Percentiles rank a stretch among this genome's conserved stretches.
These are phyloP conservation scores for Halictus quadricinctus DNA, from an alignment of 2,888 invertebrate genomes.

Conservation along the genomic window DNA sequence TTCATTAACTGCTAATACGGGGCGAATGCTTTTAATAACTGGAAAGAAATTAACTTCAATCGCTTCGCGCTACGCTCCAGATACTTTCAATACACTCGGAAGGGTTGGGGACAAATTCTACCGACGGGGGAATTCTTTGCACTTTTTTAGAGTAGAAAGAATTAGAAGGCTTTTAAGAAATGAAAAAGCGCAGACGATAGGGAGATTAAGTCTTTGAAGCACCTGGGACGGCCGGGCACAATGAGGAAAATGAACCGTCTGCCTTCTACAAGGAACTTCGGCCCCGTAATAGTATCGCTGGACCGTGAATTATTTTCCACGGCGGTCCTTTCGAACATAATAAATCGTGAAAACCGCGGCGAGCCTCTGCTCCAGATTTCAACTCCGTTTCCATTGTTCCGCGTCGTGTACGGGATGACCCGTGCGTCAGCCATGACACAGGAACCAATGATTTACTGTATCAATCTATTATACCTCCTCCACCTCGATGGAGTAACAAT, in stretches of 20 bases:
- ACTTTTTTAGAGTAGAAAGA: conserved; percentile 28
- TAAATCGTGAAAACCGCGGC: conserved; percentile 9
- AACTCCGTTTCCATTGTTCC: background rate
- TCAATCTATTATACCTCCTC: background rate
- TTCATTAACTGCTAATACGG: background rate
- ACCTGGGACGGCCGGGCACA: conserved; percentile 35
- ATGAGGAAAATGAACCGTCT: conserved; percentile 20
- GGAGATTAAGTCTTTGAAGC: conserved; percentile 23
- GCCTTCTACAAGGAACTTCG: background rate
- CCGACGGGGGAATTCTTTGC: background rate
- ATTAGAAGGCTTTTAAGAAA: conserved; percentile 34
- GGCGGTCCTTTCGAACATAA: conserved; percentile 1
- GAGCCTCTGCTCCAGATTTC: conserved; percentile 7
- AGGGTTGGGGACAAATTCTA: background rate
- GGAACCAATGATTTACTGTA: background rate
- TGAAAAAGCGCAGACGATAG: conserved; percentile 30
- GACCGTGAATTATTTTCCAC: conserved; percentile 4
- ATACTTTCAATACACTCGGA: conserved; percentile 19
- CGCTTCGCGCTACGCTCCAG: conserved; percentile 19
- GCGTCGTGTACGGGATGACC: background rate
- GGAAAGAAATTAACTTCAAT: conserved; percentile 7
- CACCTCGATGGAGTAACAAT: too few relatives aligned
- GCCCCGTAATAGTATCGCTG: conserved; percentile 10
- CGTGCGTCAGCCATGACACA: background rate
- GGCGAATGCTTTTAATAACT: conserved; percentile 2